Evolutionary conservation across 2,888 invertebrate genomes (phyloP), one percentile per base, ranked within the genome.

Genomic region (Andrena hattorfiana): DNA sequence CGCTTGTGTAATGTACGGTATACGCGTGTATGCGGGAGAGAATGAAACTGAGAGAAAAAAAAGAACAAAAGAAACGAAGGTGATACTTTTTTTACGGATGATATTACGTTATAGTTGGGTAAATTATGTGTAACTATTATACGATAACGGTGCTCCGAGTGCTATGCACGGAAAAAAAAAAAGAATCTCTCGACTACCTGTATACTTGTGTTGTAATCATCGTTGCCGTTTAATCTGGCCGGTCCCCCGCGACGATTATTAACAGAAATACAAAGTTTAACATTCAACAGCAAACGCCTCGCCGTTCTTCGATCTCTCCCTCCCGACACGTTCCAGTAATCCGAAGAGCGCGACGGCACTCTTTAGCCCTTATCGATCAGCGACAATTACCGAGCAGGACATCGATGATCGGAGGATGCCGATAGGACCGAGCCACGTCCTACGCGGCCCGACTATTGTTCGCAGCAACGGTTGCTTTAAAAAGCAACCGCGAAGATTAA

Each of bases 201-300:
- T 92, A 92, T 87, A 90, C 90, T 91, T 89, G 84, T 88, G 85
- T 88, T 88, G 89, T 88, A 89, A 90, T 90, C 88, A 89, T 90
- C 89, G 89, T 91, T 89, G 89, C 85, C 89, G 86, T 88, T 86
- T 71, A 75, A 81, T 87, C 80, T 75, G 81, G 81, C 85, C 82
- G 74, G 60, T 76, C 70, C 78, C 85, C 83, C 81, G 87, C 89
- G 90, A 90, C 90, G 90, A 91, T 91, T 90, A 92, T 92, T 92
- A 92, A 92, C 90, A 91, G 84, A 91, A 91, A 92, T 92, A 92
- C 92, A 89, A 92, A 89, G 90, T 92, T 92, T 1, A 92, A 92
- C 90, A 90, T 89, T 92, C 89, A 92, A 88, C 88, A 83, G 87
- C 85, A 83, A 83, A 42, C 32, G 16, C 23, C n/a, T n/a, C 16